phyloP scores from a whole-genome alignment of 1,140 invertebrate species.

The Ganaspis sp. region DNA sequence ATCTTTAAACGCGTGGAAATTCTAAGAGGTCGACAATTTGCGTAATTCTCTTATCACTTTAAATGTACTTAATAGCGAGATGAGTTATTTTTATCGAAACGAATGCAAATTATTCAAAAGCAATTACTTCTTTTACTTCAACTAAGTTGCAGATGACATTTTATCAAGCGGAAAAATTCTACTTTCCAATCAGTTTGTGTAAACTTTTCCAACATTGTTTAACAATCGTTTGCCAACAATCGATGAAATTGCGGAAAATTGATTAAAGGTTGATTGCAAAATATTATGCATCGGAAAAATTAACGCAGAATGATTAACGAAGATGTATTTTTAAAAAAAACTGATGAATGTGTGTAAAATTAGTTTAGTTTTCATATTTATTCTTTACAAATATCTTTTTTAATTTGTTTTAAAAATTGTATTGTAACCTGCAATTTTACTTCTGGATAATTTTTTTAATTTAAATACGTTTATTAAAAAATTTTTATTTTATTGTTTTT shows the following conservation, averaged over 20 bases:
- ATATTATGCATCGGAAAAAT: no score
- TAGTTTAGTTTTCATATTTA: no score
- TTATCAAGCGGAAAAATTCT: constrained; percentile 15
- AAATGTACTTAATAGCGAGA: not conserved
- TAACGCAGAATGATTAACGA: no score
- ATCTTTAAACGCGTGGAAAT: not conserved
- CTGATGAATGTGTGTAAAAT: no score
- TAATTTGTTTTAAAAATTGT: no score
- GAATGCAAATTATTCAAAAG: not conserved
- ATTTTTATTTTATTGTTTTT: no score
- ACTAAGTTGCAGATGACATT: not conserved
- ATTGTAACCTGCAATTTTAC: no score
- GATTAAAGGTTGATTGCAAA: not conserved
- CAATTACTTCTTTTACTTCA: not conserved
- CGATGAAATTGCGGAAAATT: not conserved
- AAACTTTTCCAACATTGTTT: not conserved
- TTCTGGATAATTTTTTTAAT: no score
- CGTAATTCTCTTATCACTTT: not conserved
- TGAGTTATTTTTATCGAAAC: constrained; percentile 6
- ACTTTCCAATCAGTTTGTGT: constrained; percentile 1
- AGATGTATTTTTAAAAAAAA: no score
- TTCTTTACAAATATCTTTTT: no score
- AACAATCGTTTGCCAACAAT: not conserved
- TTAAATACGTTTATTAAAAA: no score
- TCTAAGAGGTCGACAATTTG: not conserved